A percentile compares a stretch with the other conserved stretches of the same genome.
Conservation (phyloP, 2,888 invertebrate genomes). For the Hesperia comma region DNA sequence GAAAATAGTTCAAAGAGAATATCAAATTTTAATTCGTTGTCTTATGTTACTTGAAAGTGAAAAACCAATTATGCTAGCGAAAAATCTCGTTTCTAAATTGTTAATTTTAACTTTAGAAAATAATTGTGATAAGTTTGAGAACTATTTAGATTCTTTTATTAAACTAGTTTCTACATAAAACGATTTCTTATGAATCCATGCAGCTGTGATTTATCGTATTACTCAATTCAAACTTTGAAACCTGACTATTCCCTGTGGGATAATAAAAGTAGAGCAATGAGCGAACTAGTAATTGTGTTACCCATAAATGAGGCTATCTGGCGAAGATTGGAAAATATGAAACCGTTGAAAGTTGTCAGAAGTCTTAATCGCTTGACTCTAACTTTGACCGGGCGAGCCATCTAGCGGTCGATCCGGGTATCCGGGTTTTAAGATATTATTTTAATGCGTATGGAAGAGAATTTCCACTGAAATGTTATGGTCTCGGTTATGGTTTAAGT, state of each 20-base stretch:
- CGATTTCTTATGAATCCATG: background rate
- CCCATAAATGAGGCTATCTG: conserved; percentile 32
- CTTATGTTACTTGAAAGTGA: too few relatives aligned
- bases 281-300: conserved; percentile 31
- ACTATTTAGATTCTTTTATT: too few relatives aligned
- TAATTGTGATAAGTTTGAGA: background rate
- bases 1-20: too few relatives aligned
- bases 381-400: conserved; percentile 66
- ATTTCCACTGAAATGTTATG: conserved; percentile 66
- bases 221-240: conserved; percentile 34
- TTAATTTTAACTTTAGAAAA: too few relatives aligned
- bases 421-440: conserved; percentile 60
- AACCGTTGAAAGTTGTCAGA: conserved; percentile 55
- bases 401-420: conserved; percentile 72
- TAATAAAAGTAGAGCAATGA: conserved; percentile 37
- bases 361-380: conserved; percentile 67
- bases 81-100: too few relatives aligned
- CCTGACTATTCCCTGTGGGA: conserved; percentile 32
- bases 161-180: too few relatives aligned
- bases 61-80: too few relatives aligned
- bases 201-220: conserved; percentile 19
- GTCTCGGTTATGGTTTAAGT: conserved; percentile 67
- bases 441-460: conserved; percentile 67
- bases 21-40: too few relatives aligned
- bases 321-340: conserved; percentile 43